Conservation (phyloP, 2,113 vertebrate genomes). For the Chionodraco myersi region DNA sequence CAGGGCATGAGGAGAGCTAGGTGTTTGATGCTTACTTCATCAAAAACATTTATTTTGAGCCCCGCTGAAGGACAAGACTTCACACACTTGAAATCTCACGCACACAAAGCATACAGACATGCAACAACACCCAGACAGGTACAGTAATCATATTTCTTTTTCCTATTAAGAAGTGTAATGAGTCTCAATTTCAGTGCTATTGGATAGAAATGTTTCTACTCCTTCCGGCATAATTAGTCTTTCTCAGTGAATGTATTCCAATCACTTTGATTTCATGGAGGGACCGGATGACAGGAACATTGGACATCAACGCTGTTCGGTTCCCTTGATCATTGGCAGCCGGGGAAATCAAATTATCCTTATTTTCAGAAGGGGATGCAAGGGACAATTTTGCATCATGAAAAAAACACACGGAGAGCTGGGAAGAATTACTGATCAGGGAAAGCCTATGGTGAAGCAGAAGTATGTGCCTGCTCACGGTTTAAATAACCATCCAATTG, state of each 20-base stretch:
- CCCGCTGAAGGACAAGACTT: slow-evolving; percentile 41
- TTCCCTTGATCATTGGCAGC: slow-evolving; percentile 52
- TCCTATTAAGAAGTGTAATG: neutral
- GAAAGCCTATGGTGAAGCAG: slow-evolving; percentile 12
- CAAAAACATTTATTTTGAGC: slow-evolving; percentile 35
- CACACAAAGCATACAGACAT: slow-evolving; percentile 6
- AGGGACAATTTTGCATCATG: slow-evolving; percentile 30
- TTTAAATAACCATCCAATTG: neutral
- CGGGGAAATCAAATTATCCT: slow-evolving; percentile 27
- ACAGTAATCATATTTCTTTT: slow-evolving; percentile 7
- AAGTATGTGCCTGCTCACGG: neutral
- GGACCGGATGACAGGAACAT: slow-evolving; percentile 52
- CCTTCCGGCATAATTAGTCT: slow-evolving; percentile 34
- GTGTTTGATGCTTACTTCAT: slow-evolving; percentile 62
- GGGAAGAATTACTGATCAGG: slow-evolving; percentile 12
- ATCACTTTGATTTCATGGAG: slow-evolving; percentile 52
- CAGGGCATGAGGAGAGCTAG: slow-evolving; percentile 24
- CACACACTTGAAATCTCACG: slow-evolving; percentile 37
- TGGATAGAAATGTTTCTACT: slow-evolving; percentile 3
- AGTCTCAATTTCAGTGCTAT: neutral
- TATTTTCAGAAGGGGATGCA: slow-evolving; percentile 15
- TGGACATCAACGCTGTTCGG: slow-evolving; percentile 45
- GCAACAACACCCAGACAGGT: neutral
- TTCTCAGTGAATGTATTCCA: slow-evolving; percentile 41
- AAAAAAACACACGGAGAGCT: neutral